Percentiles rank a stretch among this genome's conserved stretches.
Evolutionary conservation across 2,888 invertebrate species (phyloP).

Genomic region (Herminia tarsipennalis): DNA sequence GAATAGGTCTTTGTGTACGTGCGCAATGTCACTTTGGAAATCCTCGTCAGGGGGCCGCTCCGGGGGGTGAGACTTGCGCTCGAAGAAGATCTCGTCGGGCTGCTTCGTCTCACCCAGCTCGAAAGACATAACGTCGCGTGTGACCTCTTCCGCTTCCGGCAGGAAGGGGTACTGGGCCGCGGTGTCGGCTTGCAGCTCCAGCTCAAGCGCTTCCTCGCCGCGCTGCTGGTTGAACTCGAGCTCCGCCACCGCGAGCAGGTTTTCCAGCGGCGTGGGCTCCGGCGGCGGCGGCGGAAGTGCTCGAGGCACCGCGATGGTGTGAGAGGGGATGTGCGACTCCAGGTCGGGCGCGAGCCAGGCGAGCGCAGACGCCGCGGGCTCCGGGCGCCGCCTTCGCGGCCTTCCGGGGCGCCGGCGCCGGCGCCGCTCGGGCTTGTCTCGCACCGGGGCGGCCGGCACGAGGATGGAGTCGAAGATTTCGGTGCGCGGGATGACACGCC

Average conservation of each 20-base stretch:
- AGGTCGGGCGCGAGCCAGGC: constrained; percentile 81
- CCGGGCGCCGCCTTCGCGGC: constrained; percentile 47
- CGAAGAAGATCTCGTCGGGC: constrained; percentile 69
- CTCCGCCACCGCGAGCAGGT: constrained; percentile 87
- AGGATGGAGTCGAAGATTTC: constrained; percentile 85
- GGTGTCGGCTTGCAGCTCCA: constrained; percentile 53
- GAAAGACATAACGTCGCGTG: constrained; percentile 75
- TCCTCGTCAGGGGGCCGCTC: constrained; percentile 60
- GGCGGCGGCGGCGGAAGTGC: constrained; percentile 52
- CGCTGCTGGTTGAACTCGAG: constrained; percentile 87
- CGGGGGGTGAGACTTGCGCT: constrained; percentile 58
- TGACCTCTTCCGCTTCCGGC: constrained; percentile 65
- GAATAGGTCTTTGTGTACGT: constrained; percentile 76
- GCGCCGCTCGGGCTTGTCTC: constrained; percentile 47
- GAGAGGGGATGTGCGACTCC: constrained; percentile 87
- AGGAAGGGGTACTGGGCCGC: constrained; percentile 63
- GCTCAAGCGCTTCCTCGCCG: constrained; percentile 64
- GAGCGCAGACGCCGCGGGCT: constrained; percentile 47
- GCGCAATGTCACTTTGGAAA: constrained; percentile 63
- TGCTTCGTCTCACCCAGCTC: constrained; percentile 70
- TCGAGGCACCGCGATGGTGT: constrained; percentile 85
- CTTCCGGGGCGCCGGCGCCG: constrained; percentile 50
- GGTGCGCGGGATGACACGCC: constrained; percentile 93
- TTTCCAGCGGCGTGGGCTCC: constrained; percentile 86
- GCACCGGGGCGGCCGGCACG: constrained; percentile 56